Base-by-base conservation (phyloP, 2,797 vertebrate genomes). In the Eulemur mongoz region DNA sequence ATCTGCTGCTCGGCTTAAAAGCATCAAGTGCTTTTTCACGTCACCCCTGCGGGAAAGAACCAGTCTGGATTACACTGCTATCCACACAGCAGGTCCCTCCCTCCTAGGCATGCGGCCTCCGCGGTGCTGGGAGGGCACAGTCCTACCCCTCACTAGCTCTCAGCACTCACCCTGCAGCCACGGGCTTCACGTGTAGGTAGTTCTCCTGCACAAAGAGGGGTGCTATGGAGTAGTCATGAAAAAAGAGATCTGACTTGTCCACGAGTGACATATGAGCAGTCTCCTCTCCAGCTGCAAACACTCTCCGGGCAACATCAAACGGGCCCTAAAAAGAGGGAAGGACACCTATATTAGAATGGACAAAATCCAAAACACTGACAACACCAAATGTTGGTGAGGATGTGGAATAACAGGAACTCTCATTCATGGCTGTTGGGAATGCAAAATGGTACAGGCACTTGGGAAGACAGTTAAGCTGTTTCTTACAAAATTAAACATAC, bases 181-280 rank as follows among this genome's bases (percentile, higher is more conserved):
- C 98, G 0, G 99, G 99, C 79, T 99, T 99, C 40, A 99, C 99
- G 0, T 99, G 99, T 18, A 99, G 52, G 40, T 99, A 99, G 98
- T 99, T 99, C 98, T 99, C 99, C 91, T 99, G 99, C 61, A 99
- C 99, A 95, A 99, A 99, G 43, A 99, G 99, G 10, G 99, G 99
- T 3, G 99, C 99, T 40, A 99, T 97, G 0, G 99, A 99, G 97
- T 99, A 99, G 98, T 99, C 99, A 20, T 99, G 99, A 98, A 99
- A 99, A 98, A 99, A 99, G 65, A 99, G 99, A 97, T 99, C 99
- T 0, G 99, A 99, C 97, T 99, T 99, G 98, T 99, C 99, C n/a
- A 99, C 98, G 82, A 99, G 98, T 61, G 99, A 99, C 99, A 99
- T 99, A 96, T 97, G 99, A 88, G 99, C 97, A 0, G 98, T 97